A percentile compares a stretch with the other conserved stretches of the same genome.
These are phyloP conservation scores for Drosophila pullipes DNA, from an alignment of 2,888 invertebrate genomes.

Conservation along the genomic window DNA sequence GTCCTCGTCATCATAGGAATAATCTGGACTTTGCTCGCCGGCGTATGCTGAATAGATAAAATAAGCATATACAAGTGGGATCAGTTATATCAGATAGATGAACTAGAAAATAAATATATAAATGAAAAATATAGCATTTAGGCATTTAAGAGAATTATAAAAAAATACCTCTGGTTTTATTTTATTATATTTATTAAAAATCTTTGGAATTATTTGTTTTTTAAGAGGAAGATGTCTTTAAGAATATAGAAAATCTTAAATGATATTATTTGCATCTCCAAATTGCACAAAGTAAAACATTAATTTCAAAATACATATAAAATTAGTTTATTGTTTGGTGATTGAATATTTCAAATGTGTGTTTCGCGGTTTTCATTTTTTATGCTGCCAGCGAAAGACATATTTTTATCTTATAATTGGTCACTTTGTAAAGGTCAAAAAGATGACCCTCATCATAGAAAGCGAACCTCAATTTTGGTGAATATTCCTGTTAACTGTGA, in stretches of 20 bases:
- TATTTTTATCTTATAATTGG: neutral
- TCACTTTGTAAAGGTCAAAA: neutral
- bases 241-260: too few species aligned
- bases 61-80: neutral
- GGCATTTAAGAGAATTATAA: neutral
- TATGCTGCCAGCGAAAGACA: neutral
- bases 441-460: neutral
- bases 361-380: too few species aligned
- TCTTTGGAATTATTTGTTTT: neutral
- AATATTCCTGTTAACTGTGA: neutral
- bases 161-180: too few species aligned
- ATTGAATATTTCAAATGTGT: too few species aligned
- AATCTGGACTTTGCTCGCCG: conserved; percentile 23
- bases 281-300: neutral
- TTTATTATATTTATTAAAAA: neutral
- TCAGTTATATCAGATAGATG: neutral
- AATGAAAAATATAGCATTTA: neutral
- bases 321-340: neutral
- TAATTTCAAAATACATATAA: neutral
- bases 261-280: neutral
- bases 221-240: too few species aligned
- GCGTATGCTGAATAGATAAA: conserved; percentile 16
- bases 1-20: conserved; percentile 54
- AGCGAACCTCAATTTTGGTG: neutral
- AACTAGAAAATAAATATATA: neutral